Evolutionary conservation across 2,113 vertebrate genomes (phyloP).

Genomic region (Suncus etruscus): DNA sequence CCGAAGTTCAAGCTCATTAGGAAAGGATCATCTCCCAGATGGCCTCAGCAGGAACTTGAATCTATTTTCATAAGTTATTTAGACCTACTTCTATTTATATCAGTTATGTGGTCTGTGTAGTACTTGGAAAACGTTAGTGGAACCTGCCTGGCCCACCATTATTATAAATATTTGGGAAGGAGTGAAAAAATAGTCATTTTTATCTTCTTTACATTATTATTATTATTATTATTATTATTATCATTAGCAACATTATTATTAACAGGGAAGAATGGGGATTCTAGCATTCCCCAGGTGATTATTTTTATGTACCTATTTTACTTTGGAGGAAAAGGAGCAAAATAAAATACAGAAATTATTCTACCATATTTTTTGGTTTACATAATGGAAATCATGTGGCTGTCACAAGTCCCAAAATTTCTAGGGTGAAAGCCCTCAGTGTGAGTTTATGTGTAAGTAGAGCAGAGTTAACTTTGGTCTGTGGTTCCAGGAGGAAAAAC

Average conservation of each 20-base stretch:
- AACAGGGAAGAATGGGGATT: not conserved
- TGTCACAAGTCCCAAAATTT: not conserved
- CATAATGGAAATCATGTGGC: not conserved
- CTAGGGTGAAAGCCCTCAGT: conserved; percentile 28
- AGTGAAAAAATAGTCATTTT: conserved; percentile 61
- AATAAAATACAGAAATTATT: conserved; percentile 47
- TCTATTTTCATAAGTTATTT: conserved; percentile 76
- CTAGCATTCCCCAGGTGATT: conserved; percentile 60
- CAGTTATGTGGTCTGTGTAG: conserved; percentile 50
- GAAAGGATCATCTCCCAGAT: conserved; percentile 66
- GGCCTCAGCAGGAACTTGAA: conserved; percentile 57
- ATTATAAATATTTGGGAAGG: conserved; percentile 70
- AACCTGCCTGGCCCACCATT: conserved; percentile 56
- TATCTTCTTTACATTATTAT: no score
- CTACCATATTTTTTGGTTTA: conserved; percentile 47
- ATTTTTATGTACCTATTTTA: conserved; percentile 65
- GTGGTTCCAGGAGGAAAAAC: conserved; percentile 45
- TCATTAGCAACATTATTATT: no score
- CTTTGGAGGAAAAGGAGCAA: conserved; percentile 59
- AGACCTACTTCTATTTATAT: conserved; percentile 76
- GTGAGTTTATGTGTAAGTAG: conserved; percentile 43
- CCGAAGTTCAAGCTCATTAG: conserved; percentile 60
- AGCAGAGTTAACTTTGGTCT: conserved; percentile 44
- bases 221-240: no score
- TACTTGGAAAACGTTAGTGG: conserved; percentile 75